phyloP scores from a whole-genome alignment of 2,797 vertebrate genomes.

The Ambastaia sidthimunki region DNA sequence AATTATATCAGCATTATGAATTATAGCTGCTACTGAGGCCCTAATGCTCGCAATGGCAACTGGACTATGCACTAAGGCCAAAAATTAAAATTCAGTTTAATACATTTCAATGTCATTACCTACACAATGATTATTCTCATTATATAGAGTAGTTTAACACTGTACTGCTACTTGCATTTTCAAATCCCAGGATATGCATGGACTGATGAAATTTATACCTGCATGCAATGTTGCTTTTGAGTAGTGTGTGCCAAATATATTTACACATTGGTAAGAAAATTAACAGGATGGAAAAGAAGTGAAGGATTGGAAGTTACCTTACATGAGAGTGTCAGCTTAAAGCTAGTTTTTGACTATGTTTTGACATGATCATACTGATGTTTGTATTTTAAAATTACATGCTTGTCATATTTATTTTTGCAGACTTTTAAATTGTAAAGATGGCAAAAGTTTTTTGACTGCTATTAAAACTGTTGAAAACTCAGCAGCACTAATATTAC shows the following conservation, averaged over 20 bases:
- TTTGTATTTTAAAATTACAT: no score
- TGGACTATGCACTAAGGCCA: not conserved
- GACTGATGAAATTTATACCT: not conserved
- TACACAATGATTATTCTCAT: no score
- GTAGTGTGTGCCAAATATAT: not conserved
- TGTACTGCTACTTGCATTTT: no score
- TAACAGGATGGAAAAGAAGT: not conserved
- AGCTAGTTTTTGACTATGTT: no score
- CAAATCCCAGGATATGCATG: not conserved
- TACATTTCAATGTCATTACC: no score
- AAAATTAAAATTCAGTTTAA: no score
- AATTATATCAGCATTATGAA: not conserved
- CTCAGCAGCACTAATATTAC: not conserved
- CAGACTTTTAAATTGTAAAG: not conserved
- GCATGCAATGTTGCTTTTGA: not conserved
- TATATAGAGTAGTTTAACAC: no score
- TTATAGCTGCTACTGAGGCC: not conserved
- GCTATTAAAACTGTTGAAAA: constrained; percentile 6
- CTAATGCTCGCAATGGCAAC: not conserved
- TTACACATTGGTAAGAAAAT: not conserved
- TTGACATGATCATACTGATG: no score
- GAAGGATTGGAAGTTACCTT: not conserved
- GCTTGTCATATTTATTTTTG: no score
- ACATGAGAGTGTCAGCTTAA: not conserved
- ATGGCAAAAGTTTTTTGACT: not conserved